Base-by-base conservation (phyloP, 2,113 vertebrate genomes). In the Dolichallabes microphthalmus region DNA sequence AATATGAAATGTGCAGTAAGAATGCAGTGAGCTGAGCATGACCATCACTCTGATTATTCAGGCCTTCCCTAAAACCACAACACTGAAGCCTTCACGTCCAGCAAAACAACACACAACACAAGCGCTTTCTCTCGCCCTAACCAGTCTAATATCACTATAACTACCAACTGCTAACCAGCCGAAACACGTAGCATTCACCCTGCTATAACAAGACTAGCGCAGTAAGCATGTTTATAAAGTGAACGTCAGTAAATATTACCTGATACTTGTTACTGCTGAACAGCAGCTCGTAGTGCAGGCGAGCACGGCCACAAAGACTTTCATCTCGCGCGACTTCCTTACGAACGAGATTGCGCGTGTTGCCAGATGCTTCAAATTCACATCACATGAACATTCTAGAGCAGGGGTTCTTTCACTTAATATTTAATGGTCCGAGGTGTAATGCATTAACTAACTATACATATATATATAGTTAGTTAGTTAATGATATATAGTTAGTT, bases 11-110 rank as follows among this genome's bases (percentile, higher is more conserved):
- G 7, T 4, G 3, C 12, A 22, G 45, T 12, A 64, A 10, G 39
- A 78, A 30, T n/a, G 9, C 25, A 63, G 19, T 39, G 27, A 52
- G 74, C 63, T 61, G n/a, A 78, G 53, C 32, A 85, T 88, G 64
- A 74, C 73, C 80, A 81, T 22, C 78, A 87, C 57, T n/a, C 22
- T 78, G 32, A 86, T 84, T 66, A 82, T 83, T 81, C 79, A 84
- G 86, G 88, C 88, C 88, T 87, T 74, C 69, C 5, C 30, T 39
- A n/a, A 69, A 58, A 89, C 82, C 81, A 89, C 80, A 89, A 86
- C 88, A 89, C 76, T 87, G 84, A 82, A 89, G 86, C 88, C 88
- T 86, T 22, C 20, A 14, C 27, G 57, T 2, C 25, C 60, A 61
- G 15, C 60, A 75, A 0, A 50, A 27, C 69, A 82, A 69, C 55